Evolutionary conservation across 2,113 vertebrate species (phyloP).

Genomic region (Caracal caracal): DNA sequence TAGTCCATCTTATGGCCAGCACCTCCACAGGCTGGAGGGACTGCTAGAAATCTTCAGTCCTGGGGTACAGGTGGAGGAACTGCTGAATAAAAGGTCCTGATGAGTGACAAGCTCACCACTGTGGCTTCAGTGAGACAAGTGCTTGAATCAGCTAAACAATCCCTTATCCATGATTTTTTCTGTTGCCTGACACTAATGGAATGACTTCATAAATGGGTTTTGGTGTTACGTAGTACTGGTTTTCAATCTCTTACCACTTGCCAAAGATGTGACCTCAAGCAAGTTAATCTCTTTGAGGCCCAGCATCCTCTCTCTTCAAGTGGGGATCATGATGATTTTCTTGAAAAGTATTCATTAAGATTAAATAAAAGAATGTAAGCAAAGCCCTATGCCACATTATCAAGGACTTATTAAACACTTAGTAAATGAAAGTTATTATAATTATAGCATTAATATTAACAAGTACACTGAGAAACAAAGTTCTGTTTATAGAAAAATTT

Average conservation of each 20-base stretch:
- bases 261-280: not conserved
- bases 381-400: not conserved
- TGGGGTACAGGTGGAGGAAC: not conserved
- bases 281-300: not conserved
- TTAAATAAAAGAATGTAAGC: not conserved
- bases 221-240: not conserved
- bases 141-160: not conserved
- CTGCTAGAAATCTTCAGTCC: not conserved
- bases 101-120: not conserved
- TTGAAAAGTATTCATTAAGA: not conserved
- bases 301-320: not conserved
- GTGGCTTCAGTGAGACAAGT: not conserved
- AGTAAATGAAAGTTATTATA: not conserved
- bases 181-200: not conserved
- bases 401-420: not conserved
- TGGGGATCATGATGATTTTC: not conserved
- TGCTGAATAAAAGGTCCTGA: not conserved
- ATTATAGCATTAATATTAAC: not conserved
- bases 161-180: not conserved
- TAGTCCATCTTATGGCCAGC: not conserved
- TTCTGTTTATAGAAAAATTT: not conserved
- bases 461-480: not conserved
- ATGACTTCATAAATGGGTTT: not conserved
- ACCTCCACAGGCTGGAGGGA: not conserved
- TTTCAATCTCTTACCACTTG: not conserved